Percentiles rank a stretch among this genome's conserved stretches.
Evolutionary conservation across 2,797 vertebrate genomes (phyloP).

Genomic region (Avahi laniger): DNA sequence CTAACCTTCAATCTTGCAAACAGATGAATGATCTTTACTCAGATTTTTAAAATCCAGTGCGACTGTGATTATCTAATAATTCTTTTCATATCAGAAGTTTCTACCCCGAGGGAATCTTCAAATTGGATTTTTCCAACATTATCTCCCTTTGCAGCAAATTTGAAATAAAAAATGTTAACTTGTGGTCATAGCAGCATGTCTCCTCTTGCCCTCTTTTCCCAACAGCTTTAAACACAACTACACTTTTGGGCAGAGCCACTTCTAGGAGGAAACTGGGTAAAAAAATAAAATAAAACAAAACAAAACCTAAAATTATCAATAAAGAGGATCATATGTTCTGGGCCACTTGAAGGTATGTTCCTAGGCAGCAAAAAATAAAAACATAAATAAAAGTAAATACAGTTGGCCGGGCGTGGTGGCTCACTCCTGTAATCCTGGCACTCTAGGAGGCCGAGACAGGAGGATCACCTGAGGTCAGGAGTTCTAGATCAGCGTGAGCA

Average conservation of each 20-base stretch:
- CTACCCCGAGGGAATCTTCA: neutral
- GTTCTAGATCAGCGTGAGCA: no score
- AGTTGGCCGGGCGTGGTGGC: fast-evolving
- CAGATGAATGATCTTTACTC: neutral
- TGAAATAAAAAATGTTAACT: neutral
- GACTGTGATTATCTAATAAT: neutral
- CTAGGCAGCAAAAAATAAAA: no score
- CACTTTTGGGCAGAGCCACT: neutral
- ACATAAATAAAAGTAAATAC: no score
- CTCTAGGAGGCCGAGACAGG: no score
- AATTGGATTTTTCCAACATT: neutral
- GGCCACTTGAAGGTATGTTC: no score
- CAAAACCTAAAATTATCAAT: neutral
- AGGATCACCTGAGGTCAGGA: neutral
- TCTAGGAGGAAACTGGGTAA: neutral
- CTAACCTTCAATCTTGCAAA: neutral
- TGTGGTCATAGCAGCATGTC: neutral
- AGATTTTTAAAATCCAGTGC: neutral
- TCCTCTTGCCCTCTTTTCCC: neutral
- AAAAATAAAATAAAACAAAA: neutral
- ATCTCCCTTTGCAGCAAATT: neutral
- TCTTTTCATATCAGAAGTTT: neutral
- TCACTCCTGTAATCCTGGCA: no score
- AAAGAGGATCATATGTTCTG: no score
- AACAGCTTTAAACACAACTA: neutral